Evolutionary conservation across 2,113 vertebrate species (phyloP), one percentile per base, ranked within the genome.

Genomic region (Heterocephalus glaber): DNA sequence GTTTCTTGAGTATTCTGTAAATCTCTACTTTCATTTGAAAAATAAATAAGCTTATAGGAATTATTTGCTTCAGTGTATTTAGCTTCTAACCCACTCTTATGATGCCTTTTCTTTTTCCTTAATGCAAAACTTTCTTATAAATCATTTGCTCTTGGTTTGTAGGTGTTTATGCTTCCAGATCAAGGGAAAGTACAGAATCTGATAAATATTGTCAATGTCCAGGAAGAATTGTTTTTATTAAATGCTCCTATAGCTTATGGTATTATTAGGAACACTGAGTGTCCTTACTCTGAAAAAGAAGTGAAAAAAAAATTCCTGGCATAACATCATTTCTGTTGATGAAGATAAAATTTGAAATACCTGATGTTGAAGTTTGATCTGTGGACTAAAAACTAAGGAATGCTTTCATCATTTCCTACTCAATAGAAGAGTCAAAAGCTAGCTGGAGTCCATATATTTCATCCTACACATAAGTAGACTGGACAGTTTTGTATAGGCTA

Each of bases 1-100:
- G 35, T 20, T 94, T 80, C 17, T n/a, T 81, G 89, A 70, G 28
- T 60, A 95, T 72, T 94, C 10, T 17, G n/a, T 84, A 94, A 65
- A 81, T 87, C 76, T 86, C 35, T 65, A 38, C 54, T 94, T 92
- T 92, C 66, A 96, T 66, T 82, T 83, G 12, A 30, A 94, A 47
- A 47, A 74, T 74, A 92, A 95, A 96, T 82, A 96, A 52, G 44
- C 35, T 81, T 95, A 44, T 61, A 86, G 72, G 80, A 96, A 89
- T 81, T 86, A 33, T 72, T 94, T 89, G 22, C 20, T 92, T 92
- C 26, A 90, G 54, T 41, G 41, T 17, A 56, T 96, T 89, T 96
- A 72, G 92, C 33, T 65, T 72, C 68, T 92, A 12, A 86, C 16
- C 47, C 93, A 77, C 20, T 16, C 20, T 56, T 77, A 20, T 76